Evolutionary conservation across 2,113 vertebrate species (phyloP), one percentile per base, ranked within the genome.

Genomic region (Rhinoderma darwinii): DNA sequence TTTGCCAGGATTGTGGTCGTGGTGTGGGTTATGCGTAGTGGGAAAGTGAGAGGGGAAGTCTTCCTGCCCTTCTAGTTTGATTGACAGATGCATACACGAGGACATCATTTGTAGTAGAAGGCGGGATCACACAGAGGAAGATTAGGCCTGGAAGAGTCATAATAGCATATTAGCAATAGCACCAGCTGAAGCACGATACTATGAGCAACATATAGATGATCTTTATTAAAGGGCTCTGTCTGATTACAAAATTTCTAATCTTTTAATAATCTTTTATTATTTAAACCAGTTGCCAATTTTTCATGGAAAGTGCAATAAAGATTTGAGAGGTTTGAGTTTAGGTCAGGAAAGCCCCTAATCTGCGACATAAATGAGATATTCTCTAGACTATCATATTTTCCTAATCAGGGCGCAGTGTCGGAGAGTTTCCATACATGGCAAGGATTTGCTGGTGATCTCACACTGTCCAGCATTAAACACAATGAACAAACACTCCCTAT

Each of bases 341-440:
- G 47, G 44, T 17, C 44, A n/a, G 72, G 11, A 50, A 32, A 51
- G 7, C 25, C 50, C 32, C 4, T 39, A 27, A 56, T 25, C 27
- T 3, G 35, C 27, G 20, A 7, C 1, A 43, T 63, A 43, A 77
- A 43, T 17, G 4, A 63, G 56, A 63, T 27, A 41, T 41, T 63
- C 54, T 39, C 12, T 6, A 59, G 51, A 22, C 77, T 59, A 54
- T 61, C 78, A 63, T 22, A 63, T 41, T 63, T 63, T 81, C 78
- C 78, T 81, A 81, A 43, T 39, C 78, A 41, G 12, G 14, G 56
- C 1, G 30, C 54, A 61, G 30, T 61, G 50, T 81, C 17, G 37
- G 78, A 81, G 78, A 30, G 70, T 84, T 59, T 84, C 83, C 83
- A 56, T 84, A 84, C 83, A 84, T 74, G 83, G 83, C 41, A 56